phyloP scores from a whole-genome alignment of 2,113 vertebrate species.

The Callopanchax toddi region DNA sequence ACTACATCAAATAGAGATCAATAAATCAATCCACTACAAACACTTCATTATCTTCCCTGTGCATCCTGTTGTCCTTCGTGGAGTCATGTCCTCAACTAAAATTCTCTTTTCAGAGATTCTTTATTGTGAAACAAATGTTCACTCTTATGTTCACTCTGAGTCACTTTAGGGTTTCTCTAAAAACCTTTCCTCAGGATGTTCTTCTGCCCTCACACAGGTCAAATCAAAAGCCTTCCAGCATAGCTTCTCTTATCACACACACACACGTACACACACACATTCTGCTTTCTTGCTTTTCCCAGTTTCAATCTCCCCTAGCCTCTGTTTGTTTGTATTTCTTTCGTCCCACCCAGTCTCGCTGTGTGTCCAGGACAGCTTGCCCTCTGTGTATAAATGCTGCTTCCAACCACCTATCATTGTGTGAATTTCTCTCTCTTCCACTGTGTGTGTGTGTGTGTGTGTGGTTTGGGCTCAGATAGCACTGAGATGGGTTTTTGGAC shows the following conservation, averaged over 20 bases:
- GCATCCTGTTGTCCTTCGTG: background rate
- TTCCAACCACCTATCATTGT: constrained; percentile 32
- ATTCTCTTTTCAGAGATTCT: background rate
- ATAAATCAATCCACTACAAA: constrained; percentile 23
- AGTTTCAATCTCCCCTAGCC: constrained; percentile 55
- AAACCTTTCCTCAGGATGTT: constrained; percentile 19
- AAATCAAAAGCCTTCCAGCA: constrained; percentile 51
- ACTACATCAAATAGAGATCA: constrained; percentile 27
- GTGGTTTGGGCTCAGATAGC: constrained; percentile 53
- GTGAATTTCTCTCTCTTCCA: no score
- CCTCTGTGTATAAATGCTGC: constrained; percentile 38
- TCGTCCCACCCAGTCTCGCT: constrained; percentile 39
- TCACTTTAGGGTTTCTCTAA: constrained; percentile 11
- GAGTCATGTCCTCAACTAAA: no score
- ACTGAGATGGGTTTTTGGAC: constrained; percentile 66
- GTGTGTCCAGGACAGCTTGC: constrained; percentile 38
- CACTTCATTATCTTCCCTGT: constrained; percentile 4
- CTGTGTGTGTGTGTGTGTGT: constrained; percentile 6
- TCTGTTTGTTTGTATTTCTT: constrained; percentile 33
- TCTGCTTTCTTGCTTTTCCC: constrained; percentile 22
- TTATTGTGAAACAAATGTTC: background rate
- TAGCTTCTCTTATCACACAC: constrained; percentile 55
- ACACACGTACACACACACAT: constrained; percentile 52
- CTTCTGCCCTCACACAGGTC: constrained; percentile 44
- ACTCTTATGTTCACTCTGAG: constrained; percentile 4